Conservation (phyloP, 2,113 vertebrate species). For the Carollia perspicillata region DNA sequence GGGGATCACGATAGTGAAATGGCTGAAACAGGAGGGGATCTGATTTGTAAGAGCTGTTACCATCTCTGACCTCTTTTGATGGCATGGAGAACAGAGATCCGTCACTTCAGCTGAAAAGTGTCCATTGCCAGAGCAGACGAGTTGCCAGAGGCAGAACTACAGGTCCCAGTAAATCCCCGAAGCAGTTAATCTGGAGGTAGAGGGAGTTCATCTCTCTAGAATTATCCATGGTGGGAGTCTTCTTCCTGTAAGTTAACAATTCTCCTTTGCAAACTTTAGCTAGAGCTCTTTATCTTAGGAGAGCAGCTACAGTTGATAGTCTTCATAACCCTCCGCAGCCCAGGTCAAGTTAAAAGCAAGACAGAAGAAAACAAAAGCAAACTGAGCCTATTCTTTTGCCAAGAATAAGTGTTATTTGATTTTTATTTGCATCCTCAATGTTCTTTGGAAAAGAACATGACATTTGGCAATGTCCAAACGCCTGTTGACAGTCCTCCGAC, state of each 20-base stretch:
- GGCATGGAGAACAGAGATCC: neutral
- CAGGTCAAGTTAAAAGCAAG: slow-evolving; percentile 62
- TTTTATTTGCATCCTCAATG: slow-evolving; percentile 74
- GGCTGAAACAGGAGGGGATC: neutral
- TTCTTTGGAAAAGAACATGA: slow-evolving; percentile 75
- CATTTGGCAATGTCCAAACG: slow-evolving; percentile 69
- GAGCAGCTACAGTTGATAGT: slow-evolving; percentile 15
- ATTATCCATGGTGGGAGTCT: neutral
- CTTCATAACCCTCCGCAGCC: slow-evolving; percentile 39
- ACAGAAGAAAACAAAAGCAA: slow-evolving; percentile 68
- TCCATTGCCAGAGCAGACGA: neutral
- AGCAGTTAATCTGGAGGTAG: neutral
- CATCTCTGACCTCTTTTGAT: neutral
- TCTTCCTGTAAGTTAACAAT: neutral
- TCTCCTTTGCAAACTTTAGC: neutral
- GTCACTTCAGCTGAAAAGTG: neutral
- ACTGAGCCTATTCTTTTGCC: slow-evolving; percentile 54
- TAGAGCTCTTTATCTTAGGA: slow-evolving; percentile 30
- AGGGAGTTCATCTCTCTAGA: neutral
- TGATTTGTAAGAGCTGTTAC: neutral
- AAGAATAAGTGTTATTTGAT: slow-evolving; percentile 73
- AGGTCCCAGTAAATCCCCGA: neutral
- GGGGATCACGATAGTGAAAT: neutral
- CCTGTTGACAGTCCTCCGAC: slow-evolving; percentile 68
- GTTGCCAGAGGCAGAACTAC: neutral